Base-by-base conservation (phyloP, 1,140 invertebrate genomes). In the Oryzaephilus surinamensis region DNA sequence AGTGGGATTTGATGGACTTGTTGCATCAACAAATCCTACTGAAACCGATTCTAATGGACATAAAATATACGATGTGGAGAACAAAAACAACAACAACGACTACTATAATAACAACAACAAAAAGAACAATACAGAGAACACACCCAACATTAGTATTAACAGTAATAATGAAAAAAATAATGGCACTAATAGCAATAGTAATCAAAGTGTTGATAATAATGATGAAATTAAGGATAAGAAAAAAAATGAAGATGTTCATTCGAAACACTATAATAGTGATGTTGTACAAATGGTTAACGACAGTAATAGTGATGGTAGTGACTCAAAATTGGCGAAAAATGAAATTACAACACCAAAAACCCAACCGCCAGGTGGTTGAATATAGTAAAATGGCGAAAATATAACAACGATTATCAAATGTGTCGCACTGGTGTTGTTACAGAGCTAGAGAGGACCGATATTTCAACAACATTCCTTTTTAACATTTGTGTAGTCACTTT, bases 1-100 rank as follows among this genome's bases (percentile, higher is more conserved):
- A 44, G 44, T 58, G 50, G 58, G 57, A 43, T 55, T 46, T 46
- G 57, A 60, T 41, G 55, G 54, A 41, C 16, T 58, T 52, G 55
- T 55, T 48, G 54, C 52, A 34, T 23, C 46, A 31, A 37, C 41
- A 35, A 45, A 41, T 43, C 27, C 14, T 35, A 11, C 10, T 34
- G 12, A 39, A 26, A 26, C 29, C 38, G 35, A 20, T 38, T 20
- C 41, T 13, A 23, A 27, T 7, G 13, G 26, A 38, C 36, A 30
- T 18, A 5, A 5, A n/a, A n/a, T n/a, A n/a, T n/a, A n/a, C n/a
- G n/a, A n/a, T n/a, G n/a, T n/a, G n/a, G n/a, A n/a, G n/a, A n/a
- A n/a, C 20, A 21, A 21, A 21, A 6, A 1, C 10, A 6, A 24
- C 23, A 8, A 21, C 20, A 24, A 24, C 23, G 11, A 3, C 23